A percentile compares a stretch with the other conserved stretches of the same genome.
These are phyloP conservation scores for Epicauta chinensis DNA, from an alignment of 1,140 invertebrate species.

Conservation along the genomic window DNA sequence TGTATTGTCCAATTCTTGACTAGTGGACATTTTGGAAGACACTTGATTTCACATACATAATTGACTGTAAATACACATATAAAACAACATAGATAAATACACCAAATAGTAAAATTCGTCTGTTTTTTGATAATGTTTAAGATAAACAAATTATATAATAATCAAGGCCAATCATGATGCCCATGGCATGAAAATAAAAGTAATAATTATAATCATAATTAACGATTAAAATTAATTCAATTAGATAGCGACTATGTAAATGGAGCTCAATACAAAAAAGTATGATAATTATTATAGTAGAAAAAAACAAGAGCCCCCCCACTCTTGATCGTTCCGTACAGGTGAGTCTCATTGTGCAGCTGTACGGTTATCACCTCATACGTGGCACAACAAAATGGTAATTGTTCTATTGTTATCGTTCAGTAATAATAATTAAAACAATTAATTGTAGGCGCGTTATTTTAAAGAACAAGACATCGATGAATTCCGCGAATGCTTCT, in stretches of 20 bases:
- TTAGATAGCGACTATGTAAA: too few species aligned
- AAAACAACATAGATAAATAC: neutral
- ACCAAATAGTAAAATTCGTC: too few species aligned
- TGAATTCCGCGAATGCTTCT: constrained; percentile 92
- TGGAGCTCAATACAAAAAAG: too few species aligned
- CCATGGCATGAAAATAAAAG: too few species aligned
- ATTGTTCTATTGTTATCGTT: too few species aligned
- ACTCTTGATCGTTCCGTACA: too few species aligned
- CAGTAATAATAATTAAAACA: constrained; percentile 3
- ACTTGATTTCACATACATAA: neutral
- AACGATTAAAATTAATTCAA: too few species aligned
- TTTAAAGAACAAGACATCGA: constrained; percentile 80
- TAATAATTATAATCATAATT: too few species aligned
- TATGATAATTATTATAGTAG: too few species aligned
- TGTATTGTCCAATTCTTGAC: constrained; percentile 35
- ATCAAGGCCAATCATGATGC: too few species aligned
- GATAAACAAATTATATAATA: neutral
- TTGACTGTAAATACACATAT: neutral
- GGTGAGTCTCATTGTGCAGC: constrained; percentile 2
- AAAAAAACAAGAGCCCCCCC: too few species aligned
- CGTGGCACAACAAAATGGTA: neutral
- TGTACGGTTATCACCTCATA: constrained; percentile 15
- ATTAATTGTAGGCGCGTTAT: constrained; percentile 62
- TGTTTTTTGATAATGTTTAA: too few species aligned
- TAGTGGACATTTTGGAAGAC: constrained; percentile 22